phyloP scores from a whole-genome alignment of 2,888 invertebrate genomes.

The Gari tellinella region DNA sequence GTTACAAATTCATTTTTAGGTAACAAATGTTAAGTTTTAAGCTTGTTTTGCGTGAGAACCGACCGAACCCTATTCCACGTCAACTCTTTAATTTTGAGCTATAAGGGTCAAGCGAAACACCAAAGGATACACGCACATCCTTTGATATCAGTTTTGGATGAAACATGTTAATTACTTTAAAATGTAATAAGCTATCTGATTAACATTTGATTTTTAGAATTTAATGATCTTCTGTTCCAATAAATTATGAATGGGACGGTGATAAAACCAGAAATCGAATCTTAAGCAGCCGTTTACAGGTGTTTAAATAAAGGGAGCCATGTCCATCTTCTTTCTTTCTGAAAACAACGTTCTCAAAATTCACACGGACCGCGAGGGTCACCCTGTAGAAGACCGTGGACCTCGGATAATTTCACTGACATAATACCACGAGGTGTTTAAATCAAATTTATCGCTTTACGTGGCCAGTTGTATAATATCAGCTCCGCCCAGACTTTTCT shows the following conservation, averaged over 20 bases:
- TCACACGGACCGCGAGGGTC: conserved; percentile 38
- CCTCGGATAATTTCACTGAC: conserved; percentile 30
- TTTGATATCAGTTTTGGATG: too few relatives aligned
- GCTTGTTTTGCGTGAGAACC: too few relatives aligned
- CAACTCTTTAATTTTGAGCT: too few relatives aligned
- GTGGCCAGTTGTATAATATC: conserved; percentile 53
- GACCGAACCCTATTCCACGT: too few relatives aligned
- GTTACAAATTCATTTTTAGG: too few relatives aligned
- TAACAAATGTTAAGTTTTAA: too few relatives aligned
- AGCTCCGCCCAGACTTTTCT: conserved; percentile 38
- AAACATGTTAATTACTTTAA: too few relatives aligned
- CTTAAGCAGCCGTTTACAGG: conserved; percentile 37
- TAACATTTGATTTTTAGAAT: too few relatives aligned
- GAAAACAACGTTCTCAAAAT: conserved; percentile 49
- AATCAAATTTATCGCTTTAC: conserved; percentile 58
- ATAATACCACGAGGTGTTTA: conserved; percentile 50
- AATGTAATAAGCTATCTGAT: too few relatives aligned
- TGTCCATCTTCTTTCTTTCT: too few relatives aligned
- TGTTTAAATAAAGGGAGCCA: background rate
- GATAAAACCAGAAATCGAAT: conserved; percentile 33
- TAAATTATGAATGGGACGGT: conserved; percentile 17
- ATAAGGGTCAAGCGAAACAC: too few relatives aligned
- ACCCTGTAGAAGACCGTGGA: conserved; percentile 31
- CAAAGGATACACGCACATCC: too few relatives aligned
- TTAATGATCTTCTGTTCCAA: background rate